Conservation (phyloP, 2,113 vertebrate species). For the Lasiurus borealis region DNA sequence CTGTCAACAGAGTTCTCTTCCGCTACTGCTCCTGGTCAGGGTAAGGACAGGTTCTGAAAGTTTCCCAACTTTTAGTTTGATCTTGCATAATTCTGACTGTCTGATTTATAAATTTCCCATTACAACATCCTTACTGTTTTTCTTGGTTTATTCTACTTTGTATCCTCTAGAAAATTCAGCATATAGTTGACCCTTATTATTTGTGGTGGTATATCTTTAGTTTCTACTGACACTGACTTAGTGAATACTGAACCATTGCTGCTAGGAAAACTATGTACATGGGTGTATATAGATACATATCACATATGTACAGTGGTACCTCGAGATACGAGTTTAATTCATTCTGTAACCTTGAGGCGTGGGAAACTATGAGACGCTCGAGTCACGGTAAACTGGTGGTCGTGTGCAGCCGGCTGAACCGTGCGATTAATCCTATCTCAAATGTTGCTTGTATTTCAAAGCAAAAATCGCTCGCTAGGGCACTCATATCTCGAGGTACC, state of each 20-base stretch:
- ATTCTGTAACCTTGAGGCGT: too few relatives aligned
- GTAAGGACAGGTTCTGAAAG: slow-evolving; percentile 84
- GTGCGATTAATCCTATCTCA: too few relatives aligned
- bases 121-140: neutral
- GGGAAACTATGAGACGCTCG: too few relatives aligned
- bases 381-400: too few relatives aligned
- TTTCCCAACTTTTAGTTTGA: neutral
- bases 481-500: too few relatives aligned
- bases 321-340: too few relatives aligned
- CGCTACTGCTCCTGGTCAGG: slow-evolving; percentile 87
- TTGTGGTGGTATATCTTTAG: neutral
- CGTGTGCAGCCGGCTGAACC: too few relatives aligned
- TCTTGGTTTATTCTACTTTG: neutral
- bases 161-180: neutral
- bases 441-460: too few relatives aligned
- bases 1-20: slow-evolving; percentile 86
- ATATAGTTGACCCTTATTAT: neutral
- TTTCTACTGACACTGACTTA: neutral
- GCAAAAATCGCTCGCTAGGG: too few relatives aligned
- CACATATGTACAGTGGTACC: too few relatives aligned
- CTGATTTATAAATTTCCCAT: neutral
- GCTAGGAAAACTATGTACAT: neutral
- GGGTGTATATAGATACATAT: neutral
- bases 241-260: neutral
- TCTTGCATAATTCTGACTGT: neutral